A percentile compares a stretch with the other conserved stretches of the same genome.
Evolutionary conservation across 2,113 vertebrate genomes (phyloP).

Genomic region (Miniopterus natalensis): DNA sequence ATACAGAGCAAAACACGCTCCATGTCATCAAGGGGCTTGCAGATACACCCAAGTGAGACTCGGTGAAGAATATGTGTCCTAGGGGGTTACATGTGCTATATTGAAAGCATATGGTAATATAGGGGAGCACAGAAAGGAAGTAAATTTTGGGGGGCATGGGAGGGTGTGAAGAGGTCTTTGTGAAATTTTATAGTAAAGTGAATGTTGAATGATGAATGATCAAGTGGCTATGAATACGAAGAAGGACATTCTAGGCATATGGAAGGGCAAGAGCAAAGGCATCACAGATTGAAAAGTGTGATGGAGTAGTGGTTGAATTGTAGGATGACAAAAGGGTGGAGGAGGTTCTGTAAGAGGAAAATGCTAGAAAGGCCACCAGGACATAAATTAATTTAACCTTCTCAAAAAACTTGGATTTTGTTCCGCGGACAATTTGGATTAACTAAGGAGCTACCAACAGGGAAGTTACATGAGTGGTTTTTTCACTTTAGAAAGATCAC

Average conservation of each 20-base stretch:
- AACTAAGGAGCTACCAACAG: not conserved
- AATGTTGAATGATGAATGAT: not conserved
- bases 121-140: not conserved
- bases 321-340: not conserved
- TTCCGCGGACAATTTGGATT: not conserved
- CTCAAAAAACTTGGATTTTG: not conserved
- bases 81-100: not conserved
- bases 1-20: not conserved
- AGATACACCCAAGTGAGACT: not conserved
- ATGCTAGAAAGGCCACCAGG: not conserved
- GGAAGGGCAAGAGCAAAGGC: not conserved
- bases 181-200: not conserved
- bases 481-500: constrained; percentile 19
- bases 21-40: not conserved
- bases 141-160: not conserved
- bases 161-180: not conserved
- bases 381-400: constrained; percentile 18
- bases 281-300: not conserved
- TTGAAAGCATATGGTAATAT: not conserved
- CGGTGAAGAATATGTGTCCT: not conserved
- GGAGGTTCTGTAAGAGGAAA: not conserved
- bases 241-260: not conserved
- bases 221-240: not conserved
- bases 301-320: not conserved
- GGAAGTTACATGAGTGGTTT: not conserved